Evolutionary conservation across 2,113 vertebrate genomes (phyloP), one percentile per base, ranked within the genome.

Genomic region (Lagopus leucura): DNA sequence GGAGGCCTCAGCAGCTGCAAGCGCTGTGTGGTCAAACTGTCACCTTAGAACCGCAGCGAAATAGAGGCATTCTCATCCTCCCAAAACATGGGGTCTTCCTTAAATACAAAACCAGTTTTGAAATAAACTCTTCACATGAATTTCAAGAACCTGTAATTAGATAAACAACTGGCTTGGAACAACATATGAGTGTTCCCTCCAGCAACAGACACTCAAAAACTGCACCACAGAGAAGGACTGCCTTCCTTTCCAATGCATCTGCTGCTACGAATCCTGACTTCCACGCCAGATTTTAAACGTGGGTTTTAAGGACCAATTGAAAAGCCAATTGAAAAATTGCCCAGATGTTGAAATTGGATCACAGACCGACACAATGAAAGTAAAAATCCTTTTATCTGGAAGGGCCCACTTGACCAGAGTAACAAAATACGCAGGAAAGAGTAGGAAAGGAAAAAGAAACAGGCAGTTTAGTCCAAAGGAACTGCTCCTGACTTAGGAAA

Each of bases 141-240:
- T 52, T 61, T 19, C 47, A 80, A 42, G 4, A 47, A 78, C 45
- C 38, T 66, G 16, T 60, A 82, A 58, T 17, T 69, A 45, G 67
- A 82, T 48, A 19, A 8, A 0, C 17, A 69, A 82, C 12, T 11
- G 32, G 16, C 25, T 19, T 28, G 42, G 52, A 89, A 89, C 52
- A 75, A 32, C 18, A 38, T 0, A 28, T 0, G 0, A 89, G 30
- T 21, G 16, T 50, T 22, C 17, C 19, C 34, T 72, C 47, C 16
- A 79, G 43, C 28, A 93, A 76, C 7, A 65, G 22, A 7, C 22
- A 82, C 63, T 42, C 25, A 13, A 84, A 78, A 85, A 67, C 10
- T 17, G 19, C 30, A 75, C 1, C 3, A 19, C 1, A 48, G 52
- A 11, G 11, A 75, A 87, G 7, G 57, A 57, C 10, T 38, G n/a